phyloP scores from a whole-genome alignment of 1,140 invertebrate genomes.

The Dinoponera quadriceps region DNA sequence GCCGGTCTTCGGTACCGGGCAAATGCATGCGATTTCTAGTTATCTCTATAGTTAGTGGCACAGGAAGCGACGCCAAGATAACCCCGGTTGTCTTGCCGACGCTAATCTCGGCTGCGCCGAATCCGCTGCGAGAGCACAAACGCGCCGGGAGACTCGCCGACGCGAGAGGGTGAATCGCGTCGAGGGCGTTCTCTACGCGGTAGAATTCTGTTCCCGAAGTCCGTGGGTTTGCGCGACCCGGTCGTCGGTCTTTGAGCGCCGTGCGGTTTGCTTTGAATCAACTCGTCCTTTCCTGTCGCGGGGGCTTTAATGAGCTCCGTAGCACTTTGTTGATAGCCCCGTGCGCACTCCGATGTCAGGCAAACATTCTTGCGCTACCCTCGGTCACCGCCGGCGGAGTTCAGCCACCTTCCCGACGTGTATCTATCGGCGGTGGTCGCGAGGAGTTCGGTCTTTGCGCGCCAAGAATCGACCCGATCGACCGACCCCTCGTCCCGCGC shows the following conservation, averaged over 20 bases:
- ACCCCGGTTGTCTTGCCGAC: too few relatives aligned
- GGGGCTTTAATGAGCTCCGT: neutral
- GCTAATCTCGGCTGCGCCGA: too few relatives aligned
- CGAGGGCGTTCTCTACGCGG: neutral
- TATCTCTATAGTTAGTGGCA: too few relatives aligned
- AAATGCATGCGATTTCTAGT: too few relatives aligned
- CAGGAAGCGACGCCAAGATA: too few relatives aligned
- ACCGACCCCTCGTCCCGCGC: neutral
- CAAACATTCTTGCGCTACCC: slow-evolving; percentile 66
- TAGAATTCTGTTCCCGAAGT: neutral
- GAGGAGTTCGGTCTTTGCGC: accelerated
- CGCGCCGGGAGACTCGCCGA: too few relatives aligned
- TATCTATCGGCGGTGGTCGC: slow-evolving; percentile 15
- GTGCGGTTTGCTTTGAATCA: neutral
- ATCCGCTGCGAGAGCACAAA: neutral
- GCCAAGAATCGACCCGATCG: neutral
- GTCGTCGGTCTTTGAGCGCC: neutral
- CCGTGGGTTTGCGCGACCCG: too few relatives aligned
- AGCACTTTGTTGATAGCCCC: neutral
- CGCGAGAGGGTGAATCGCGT: neutral
- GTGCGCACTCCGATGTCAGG: slow-evolving; percentile 69
- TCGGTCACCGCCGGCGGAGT: slow-evolving; percentile 62
- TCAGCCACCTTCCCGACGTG: slow-evolving; percentile 65
- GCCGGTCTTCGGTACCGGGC: too few relatives aligned
- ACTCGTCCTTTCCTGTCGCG: neutral